These are phyloP conservation scores for Pseudolaguvia tuberculata DNA, from an alignment of 2,113 vertebrate genomes.

Conservation along the genomic window DNA sequence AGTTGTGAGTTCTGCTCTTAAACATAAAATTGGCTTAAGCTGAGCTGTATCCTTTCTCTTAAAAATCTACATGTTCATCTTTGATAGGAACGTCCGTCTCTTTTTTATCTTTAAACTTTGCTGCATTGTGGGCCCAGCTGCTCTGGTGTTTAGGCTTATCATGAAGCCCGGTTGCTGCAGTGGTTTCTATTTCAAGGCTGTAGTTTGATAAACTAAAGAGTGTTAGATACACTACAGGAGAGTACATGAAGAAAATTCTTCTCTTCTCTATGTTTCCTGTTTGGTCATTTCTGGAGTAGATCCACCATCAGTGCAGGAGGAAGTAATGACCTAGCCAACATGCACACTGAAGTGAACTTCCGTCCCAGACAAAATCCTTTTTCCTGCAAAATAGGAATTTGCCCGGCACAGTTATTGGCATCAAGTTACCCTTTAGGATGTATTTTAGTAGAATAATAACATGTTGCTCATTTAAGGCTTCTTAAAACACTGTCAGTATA, in stretches of 20 bases:
- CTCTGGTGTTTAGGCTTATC: slow-evolving; percentile 28
- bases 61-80: neutral
- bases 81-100: slow-evolving; percentile 12
- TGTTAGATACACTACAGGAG: slow-evolving; percentile 17
- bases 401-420: no score
- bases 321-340: neutral
- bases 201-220: slow-evolving; percentile 18
- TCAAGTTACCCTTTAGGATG: neutral
- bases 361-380: neutral
- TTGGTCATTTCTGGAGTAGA: neutral
- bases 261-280: neutral
- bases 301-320: neutral
- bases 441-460: neutral
- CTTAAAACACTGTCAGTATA: no score
- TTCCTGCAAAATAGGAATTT: neutral
- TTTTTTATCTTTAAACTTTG: slow-evolving; percentile 25
- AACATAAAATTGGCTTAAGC: neutral
- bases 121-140: slow-evolving; percentile 16
- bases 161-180: neutral
- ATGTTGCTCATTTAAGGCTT: neutral
- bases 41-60: neutral
- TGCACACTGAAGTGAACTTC: slow-evolving; percentile 6
- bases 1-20: no score
- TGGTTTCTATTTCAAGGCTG: slow-evolving; percentile 28
- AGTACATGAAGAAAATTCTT: neutral